A percentile compares a stretch with the other conserved stretches of the same genome.
Conservation (phyloP, 2,888 invertebrate species). For the Lydus trimaculatus region DNA sequence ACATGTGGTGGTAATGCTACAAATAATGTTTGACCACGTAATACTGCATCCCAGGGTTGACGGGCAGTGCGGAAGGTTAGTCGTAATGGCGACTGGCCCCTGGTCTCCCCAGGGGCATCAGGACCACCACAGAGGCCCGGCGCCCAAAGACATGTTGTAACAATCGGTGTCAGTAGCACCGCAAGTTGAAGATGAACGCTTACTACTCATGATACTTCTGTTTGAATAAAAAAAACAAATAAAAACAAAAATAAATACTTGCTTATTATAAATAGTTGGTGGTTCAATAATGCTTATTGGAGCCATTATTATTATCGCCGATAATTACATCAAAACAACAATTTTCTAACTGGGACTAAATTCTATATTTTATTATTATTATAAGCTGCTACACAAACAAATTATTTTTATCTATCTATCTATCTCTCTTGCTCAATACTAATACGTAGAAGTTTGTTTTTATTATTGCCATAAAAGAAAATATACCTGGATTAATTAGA, state of each 20-base stretch:
- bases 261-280: background rate
- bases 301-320: background rate
- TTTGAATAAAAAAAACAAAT: constrained; percentile 29
- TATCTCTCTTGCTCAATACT: background rate
- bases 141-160: constrained; percentile 90
- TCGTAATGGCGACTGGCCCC: constrained; percentile 57
- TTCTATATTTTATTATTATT: background rate
- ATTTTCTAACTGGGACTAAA: background rate
- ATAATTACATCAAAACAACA: background rate
- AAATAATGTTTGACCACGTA: constrained; percentile 79
- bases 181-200: constrained; percentile 67
- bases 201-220: constrained; percentile 61
- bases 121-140: constrained; percentile 99
- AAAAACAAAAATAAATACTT: background rate
- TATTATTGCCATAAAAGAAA: too few relatives aligned
- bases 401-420: background rate
- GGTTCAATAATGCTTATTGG: background rate
- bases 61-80: constrained; percentile 61
- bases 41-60: constrained; percentile 59
- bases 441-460: too few relatives aligned
- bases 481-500: too few relatives aligned
- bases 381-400: background rate
- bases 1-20: constrained; percentile 88
- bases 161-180: constrained; percentile 77
- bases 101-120: constrained; percentile 96